phyloP scores from a whole-genome alignment of 2,888 invertebrate genomes.

The Drosophila vallismaia region DNA sequence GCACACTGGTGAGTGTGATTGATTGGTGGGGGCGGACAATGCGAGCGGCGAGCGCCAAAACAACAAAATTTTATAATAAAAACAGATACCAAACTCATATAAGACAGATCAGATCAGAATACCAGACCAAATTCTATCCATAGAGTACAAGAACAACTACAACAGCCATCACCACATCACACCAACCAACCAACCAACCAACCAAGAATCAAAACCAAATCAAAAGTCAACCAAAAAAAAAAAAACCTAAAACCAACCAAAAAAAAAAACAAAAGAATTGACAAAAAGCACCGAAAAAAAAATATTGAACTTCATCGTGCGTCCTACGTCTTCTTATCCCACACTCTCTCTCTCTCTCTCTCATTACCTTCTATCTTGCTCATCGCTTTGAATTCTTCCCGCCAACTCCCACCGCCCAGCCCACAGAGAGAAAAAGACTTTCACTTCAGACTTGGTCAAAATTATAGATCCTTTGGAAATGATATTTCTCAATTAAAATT shows the following conservation, averaged over 20 bases:
- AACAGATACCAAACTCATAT: conserved; percentile 26
- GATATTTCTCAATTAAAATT: neutral
- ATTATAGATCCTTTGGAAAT: neutral
- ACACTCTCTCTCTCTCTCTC: conserved; percentile 31
- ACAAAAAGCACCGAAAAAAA: conserved; percentile 47
- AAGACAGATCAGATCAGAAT: conserved; percentile 33
- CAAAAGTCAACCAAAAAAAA: conserved; percentile 22
- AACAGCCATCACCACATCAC: conserved; percentile 72
- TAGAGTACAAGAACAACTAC: conserved; percentile 59
- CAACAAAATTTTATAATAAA: conserved; percentile 7
- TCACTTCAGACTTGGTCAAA: conserved; percentile 7
- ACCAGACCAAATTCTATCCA: conserved; percentile 46
- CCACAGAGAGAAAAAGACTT: conserved; percentile 41
- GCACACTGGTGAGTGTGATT: conserved; percentile 86
- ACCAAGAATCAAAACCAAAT: conserved; percentile 15
- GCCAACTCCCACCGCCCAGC: conserved; percentile 38
- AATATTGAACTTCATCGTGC: conserved; percentile 35
- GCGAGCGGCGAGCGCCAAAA: conserved; percentile 79
- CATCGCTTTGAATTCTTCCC: conserved; percentile 65
- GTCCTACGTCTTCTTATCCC: conserved; percentile 38
- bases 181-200: conserved; percentile 60
- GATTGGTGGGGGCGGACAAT: conserved; percentile 76
- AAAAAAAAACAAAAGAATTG: conserved; percentile 27
- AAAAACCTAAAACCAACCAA: conserved; percentile 36
- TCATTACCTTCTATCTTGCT: conserved; percentile 45